phyloP scores from a whole-genome alignment of 2,888 invertebrate species.

The Tuberolachnus salignus region DNA sequence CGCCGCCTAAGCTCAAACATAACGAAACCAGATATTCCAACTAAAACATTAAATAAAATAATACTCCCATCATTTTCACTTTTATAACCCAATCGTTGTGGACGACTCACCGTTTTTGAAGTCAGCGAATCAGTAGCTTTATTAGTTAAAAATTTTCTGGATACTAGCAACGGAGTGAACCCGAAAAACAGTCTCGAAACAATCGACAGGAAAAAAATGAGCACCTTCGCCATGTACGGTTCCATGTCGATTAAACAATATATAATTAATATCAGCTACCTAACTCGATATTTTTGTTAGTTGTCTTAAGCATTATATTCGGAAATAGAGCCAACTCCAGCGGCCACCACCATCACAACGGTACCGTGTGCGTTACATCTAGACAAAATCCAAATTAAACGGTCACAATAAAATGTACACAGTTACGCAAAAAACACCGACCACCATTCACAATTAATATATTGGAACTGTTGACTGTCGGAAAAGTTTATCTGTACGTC shows the following conservation, averaged over 20 bases:
- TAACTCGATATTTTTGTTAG: not conserved
- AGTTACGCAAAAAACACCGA: not conserved
- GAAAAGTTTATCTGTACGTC: constrained; percentile 13
- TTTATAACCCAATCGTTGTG: not conserved
- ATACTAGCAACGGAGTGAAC: constrained; percentile 54
- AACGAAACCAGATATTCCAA: constrained; percentile 57
- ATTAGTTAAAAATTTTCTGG: constrained; percentile 47
- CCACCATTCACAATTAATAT: not conserved
- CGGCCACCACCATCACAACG: constrained; percentile 31
- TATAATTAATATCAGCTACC: not conserved
- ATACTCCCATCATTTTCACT: not conserved
- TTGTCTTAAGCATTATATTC: constrained; percentile 14
- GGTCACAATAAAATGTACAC: constrained; percentile 4
- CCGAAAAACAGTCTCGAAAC: constrained; percentile 56
- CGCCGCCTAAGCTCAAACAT: constrained; percentile 65
- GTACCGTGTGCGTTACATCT: constrained; percentile 32
- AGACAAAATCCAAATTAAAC: constrained; percentile 13
- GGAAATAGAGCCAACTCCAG: constrained; percentile 22
- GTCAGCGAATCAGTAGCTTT: constrained; percentile 44
- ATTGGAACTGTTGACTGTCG: constrained; percentile 29
- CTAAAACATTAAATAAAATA: constrained; percentile 51
- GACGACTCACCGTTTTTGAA: constrained; percentile 34
- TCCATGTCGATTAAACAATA: constrained; percentile 19
- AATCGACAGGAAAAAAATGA: constrained; percentile 40
- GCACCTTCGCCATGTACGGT: constrained; percentile 22